phyloP scores from a whole-genome alignment of 2,113 vertebrate species.

The Trachemys scripta region DNA sequence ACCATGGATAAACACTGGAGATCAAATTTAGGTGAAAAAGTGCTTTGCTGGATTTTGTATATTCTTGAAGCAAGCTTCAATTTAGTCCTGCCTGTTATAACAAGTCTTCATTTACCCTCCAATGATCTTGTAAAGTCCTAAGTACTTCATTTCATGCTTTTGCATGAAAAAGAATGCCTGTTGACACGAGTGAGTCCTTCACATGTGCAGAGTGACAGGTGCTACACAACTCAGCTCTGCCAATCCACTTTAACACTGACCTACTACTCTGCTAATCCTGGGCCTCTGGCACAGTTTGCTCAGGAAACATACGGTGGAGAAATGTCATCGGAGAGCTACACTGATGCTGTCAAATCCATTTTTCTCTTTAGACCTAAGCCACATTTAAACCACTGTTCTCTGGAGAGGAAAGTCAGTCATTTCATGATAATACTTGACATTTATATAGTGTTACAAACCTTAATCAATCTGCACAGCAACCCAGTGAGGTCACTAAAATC shows the following conservation, averaged over 20 bases:
- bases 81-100: not conserved
- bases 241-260: not conserved
- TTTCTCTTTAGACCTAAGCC: not conserved
- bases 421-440: not conserved
- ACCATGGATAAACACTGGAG: not conserved
- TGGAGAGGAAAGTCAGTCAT: not conserved
- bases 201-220: not conserved
- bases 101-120: constrained; percentile 20
- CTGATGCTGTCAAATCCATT: constrained; percentile 2
- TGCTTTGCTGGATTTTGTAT: not conserved
- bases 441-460: not conserved
- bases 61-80: not conserved
- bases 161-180: constrained; percentile 41
- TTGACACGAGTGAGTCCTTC: constrained; percentile 40
- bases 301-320: fast-evolving
- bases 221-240: not conserved
- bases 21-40: not conserved
- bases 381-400: not conserved
- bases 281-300: not conserved
- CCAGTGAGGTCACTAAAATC: not conserved
- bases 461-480: not conserved
- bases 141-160: constrained; percentile 25
- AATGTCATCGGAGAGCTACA: not conserved
- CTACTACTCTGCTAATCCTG: constrained; percentile 24
- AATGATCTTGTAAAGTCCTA: constrained; percentile 7